Evolutionary conservation across 2,888 invertebrate species (phyloP).

Genomic region (Orchesella flavescens): DNA sequence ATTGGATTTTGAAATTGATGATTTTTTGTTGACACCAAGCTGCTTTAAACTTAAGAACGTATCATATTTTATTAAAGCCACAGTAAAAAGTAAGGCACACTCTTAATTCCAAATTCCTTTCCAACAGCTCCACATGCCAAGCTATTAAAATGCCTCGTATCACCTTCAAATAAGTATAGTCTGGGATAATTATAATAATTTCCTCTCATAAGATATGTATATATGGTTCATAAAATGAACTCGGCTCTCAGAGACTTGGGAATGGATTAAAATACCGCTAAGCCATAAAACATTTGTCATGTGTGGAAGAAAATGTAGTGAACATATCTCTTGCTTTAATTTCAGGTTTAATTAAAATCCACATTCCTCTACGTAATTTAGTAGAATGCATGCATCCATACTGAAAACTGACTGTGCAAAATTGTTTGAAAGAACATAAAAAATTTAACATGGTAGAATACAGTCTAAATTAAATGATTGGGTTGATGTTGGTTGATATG

Average conservation of each 20-base stretch:
- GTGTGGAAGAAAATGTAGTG: slow-evolving; percentile 12
- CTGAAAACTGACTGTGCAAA: neutral
- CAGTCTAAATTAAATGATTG: neutral
- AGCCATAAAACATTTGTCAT: slow-evolving; percentile 56
- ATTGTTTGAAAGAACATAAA: neutral
- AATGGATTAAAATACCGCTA: slow-evolving; percentile 39
- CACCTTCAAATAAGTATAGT: slow-evolving; percentile 23
- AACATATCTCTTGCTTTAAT: slow-evolving; percentile 39
- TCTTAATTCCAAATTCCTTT: slow-evolving; percentile 5
- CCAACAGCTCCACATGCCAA: slow-evolving; percentile 31
- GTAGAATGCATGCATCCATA: neutral
- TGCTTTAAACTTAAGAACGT: slow-evolving; percentile 20
- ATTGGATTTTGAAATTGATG: slow-evolving; percentile 27
- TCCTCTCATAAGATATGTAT: neutral
- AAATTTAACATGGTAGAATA: neutral
- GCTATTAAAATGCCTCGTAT: slow-evolving; percentile 49
- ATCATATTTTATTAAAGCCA: slow-evolving; percentile 37
- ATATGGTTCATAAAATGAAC: neutral
- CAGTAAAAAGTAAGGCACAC: slow-evolving; percentile 19
- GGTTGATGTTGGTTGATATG: too few species aligned
- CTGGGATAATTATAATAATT: neutral
- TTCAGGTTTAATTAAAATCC: slow-evolving; percentile 56
- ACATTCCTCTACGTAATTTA: slow-evolving; percentile 30
- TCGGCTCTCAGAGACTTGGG: neutral
- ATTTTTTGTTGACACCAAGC: slow-evolving; percentile 45